Conservation (phyloP, 2,797 vertebrate species). For the Urocyon cinereoargenteus region DNA sequence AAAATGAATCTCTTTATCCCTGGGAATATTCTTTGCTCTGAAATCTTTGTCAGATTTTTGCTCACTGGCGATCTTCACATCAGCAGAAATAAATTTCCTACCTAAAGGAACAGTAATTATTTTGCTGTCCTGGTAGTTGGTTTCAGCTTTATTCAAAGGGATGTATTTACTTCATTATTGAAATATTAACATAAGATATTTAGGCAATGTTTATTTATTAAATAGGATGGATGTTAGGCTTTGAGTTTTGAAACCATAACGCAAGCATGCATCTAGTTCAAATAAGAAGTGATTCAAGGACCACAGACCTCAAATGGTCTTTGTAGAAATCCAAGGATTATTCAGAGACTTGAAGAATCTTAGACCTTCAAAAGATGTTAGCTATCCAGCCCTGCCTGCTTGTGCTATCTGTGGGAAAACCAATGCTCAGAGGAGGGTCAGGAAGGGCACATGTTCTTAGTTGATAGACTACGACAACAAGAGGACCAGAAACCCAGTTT, state of each 20-base stretch:
- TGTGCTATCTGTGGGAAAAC: not conserved
- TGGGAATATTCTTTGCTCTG: not conserved
- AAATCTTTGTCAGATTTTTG: not conserved
- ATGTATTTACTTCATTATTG: constrained; percentile 30
- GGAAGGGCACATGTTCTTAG: not conserved
- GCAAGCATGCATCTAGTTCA: not conserved
- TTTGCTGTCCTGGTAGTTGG: not conserved
- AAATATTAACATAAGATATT: not conserved
- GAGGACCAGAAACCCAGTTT: not conserved
- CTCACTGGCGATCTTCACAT: not conserved
- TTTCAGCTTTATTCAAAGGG: constrained; percentile 19
- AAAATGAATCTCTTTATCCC: not conserved
- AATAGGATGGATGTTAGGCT: not conserved
- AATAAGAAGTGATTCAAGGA: not conserved
- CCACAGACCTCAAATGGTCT: not conserved
- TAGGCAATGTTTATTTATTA: constrained; percentile 5
- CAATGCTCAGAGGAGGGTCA: not conserved
- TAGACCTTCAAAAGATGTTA: not conserved
- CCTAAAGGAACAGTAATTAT: not conserved
- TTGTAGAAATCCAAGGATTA: not conserved
- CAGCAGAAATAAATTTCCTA: not conserved
- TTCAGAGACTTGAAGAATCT: constrained; percentile 3
- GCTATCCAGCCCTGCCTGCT: not conserved
- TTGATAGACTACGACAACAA: not conserved
- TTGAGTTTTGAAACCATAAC: constrained; percentile 16